Conservation (phyloP, 2,113 vertebrate genomes). For the Opisthocomus hoazin region DNA sequence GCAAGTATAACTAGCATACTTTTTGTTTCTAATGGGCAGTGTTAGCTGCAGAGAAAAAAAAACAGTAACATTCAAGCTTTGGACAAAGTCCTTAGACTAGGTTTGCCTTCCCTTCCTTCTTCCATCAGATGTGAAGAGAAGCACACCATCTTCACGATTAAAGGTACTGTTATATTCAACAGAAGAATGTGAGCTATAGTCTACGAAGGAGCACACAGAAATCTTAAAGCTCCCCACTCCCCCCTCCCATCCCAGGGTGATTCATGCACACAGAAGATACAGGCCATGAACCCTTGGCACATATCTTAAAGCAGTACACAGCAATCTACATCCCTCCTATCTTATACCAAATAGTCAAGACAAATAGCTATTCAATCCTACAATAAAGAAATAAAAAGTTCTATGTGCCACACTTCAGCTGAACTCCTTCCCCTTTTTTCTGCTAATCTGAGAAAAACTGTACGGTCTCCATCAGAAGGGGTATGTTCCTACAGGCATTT, state of each 20-base stretch:
- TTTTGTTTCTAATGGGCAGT: not conserved
- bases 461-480: not conserved
- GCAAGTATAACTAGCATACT: not conserved
- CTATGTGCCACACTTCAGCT: not conserved
- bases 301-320: not conserved
- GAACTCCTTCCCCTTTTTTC: not conserved
- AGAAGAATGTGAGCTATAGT: not conserved
- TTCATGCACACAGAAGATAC: not conserved
- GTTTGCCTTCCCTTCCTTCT: not conserved
- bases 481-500: rapidly evolving
- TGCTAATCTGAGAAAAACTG: not conserved
- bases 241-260: rapidly evolving
- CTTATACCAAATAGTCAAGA: not conserved
- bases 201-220: not conserved
- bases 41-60: not conserved
- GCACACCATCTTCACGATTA: not conserved
- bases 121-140: not conserved
- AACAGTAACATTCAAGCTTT: not conserved
- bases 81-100: not conserved
- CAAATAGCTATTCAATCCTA: not conserved
- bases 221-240: not conserved
- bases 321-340: not conserved
- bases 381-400: not conserved
- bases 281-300: not conserved
- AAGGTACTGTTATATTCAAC: not conserved